These are phyloP conservation scores for Australoheros scitulus DNA, from an alignment of 2,113 vertebrate genomes.

Conservation along the genomic window DNA sequence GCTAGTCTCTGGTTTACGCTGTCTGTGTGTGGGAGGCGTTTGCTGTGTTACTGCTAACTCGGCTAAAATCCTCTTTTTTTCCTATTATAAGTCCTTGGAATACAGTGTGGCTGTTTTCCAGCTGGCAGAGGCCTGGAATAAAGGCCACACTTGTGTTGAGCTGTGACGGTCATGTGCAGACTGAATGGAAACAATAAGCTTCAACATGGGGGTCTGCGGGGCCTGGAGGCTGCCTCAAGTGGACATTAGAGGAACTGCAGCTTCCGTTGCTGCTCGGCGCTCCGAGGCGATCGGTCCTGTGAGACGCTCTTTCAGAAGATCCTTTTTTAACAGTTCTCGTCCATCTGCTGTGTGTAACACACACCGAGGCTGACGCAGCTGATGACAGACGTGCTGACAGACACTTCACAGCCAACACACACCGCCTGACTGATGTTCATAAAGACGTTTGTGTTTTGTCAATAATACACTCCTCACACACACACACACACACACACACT, in stretches of 20 bases:
- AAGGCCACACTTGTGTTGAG: background rate
- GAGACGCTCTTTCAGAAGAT: background rate
- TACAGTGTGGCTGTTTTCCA: background rate
- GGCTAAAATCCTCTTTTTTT: background rate
- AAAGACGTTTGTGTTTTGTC: constrained; percentile 43
- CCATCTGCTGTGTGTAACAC: constrained; percentile 43
- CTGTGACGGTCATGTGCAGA: background rate
- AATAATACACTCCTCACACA: constrained; percentile 10
- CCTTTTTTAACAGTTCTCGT: background rate
- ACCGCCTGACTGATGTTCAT: constrained; percentile 19
- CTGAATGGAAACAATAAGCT: background rate
- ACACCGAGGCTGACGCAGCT: constrained; percentile 40
- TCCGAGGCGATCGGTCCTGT: too few species aligned
- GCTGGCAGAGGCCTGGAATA: background rate
- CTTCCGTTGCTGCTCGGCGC: too few species aligned
- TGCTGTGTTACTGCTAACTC: background rate
- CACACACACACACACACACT: background rate
- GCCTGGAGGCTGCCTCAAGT: too few species aligned
- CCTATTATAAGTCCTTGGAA: background rate
- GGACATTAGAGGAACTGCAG: too few species aligned
- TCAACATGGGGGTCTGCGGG: background rate
- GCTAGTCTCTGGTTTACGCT: background rate
- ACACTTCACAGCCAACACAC: constrained; percentile 35
- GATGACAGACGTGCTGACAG: constrained; percentile 56
- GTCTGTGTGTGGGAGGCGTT: background rate